These are phyloP conservation scores for Chrysodeixis includens DNA, from an alignment of 2,888 invertebrate genomes.

Conservation along the genomic window DNA sequence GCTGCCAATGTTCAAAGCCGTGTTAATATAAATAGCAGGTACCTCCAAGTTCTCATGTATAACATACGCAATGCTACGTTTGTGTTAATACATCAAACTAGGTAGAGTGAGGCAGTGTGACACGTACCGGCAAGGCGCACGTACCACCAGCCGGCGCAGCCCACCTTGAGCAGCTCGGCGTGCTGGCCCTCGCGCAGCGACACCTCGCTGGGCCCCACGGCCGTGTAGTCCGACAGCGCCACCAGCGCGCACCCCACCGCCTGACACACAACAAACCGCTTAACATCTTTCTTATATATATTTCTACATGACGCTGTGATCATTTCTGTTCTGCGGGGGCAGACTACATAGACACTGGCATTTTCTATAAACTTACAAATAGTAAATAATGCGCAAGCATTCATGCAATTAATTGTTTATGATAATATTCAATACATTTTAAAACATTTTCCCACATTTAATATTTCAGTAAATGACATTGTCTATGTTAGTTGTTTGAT, in stretches of 20 bases:
- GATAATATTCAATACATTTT: neutral
- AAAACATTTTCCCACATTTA: neutral
- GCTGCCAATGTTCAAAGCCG: constrained; percentile 63
- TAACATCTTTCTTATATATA: constrained; percentile 5
- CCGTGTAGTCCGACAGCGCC: constrained; percentile 97
- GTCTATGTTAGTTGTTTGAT: neutral
- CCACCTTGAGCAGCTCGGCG: constrained; percentile 96
- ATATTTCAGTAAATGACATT: neutral
- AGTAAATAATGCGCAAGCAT: neutral
- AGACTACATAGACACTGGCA: neutral
- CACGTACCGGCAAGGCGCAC: constrained; percentile 93
- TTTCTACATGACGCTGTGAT: constrained; percentile 18
- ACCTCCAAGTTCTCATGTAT: neutral
- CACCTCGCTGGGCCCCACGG: constrained; percentile 96
- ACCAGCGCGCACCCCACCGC: constrained; percentile 94
- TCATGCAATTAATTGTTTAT: constrained; percentile 7
- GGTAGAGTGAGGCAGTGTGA: neutral
- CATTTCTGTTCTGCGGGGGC: constrained; percentile 6
- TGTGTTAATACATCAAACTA: neutral
- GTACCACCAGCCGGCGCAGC: constrained; percentile 99
- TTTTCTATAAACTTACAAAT: neutral
- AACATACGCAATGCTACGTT: neutral
- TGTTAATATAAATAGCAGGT: neutral
- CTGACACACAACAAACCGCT: constrained; percentile 70
- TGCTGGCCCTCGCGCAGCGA: constrained; percentile 97